Percentiles rank a stretch among this genome's conserved stretches.
Evolutionary conservation across 1,140 invertebrate species (phyloP).

Genomic region (Dryas iulia): DNA sequence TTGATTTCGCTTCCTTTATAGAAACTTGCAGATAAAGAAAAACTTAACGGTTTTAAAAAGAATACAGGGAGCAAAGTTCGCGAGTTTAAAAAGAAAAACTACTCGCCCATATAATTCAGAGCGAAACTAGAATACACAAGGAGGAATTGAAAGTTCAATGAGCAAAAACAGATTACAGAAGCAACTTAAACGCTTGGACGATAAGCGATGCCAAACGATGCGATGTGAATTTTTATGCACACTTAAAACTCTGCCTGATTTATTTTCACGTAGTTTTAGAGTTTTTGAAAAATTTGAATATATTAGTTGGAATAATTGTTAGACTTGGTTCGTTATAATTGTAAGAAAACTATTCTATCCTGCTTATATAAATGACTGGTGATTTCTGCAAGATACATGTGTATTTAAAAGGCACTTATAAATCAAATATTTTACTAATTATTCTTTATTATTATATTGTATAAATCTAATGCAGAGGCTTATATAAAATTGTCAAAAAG

Average conservation of each 20-base stretch:
- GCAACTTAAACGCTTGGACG: conserved; percentile 24
- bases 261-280: conserved; percentile 11
- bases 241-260: conserved; percentile 17
- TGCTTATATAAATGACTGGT: too few species aligned
- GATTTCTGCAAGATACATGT: too few species aligned
- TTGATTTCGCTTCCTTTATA: conserved; percentile 31
- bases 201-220: conserved; percentile 25
- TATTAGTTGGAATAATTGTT: neutral
- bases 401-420: too few species aligned
- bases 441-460: too few species aligned
- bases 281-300: conserved; percentile 12
- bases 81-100: conserved; percentile 32
- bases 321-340: neutral
- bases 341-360: neutral
- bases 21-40: conserved; percentile 34
- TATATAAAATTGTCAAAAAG: too few species aligned
- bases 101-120: conserved; percentile 34
- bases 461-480: too few species aligned
- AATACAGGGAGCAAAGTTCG: conserved; percentile 29
- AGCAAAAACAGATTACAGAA: conserved; percentile 33
- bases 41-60: conserved; percentile 37
- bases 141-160: conserved; percentile 34
- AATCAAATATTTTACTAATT: too few species aligned
- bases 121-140: conserved; percentile 25
- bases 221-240: conserved; percentile 21